phyloP scores from a whole-genome alignment of 2,888 invertebrate genomes.

The Cephus sareptanus region DNA sequence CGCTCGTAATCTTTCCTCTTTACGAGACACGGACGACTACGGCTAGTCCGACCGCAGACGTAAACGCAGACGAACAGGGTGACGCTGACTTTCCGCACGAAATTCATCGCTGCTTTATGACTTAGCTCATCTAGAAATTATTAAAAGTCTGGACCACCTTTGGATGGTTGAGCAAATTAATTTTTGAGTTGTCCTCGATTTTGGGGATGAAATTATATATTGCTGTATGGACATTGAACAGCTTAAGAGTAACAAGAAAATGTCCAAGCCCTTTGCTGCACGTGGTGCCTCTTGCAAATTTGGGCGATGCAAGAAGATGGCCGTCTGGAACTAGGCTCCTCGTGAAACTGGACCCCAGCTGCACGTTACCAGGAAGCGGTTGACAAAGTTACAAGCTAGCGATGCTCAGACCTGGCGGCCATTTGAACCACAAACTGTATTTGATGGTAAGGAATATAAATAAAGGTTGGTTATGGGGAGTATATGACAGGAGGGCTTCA shows the following conservation, averaged over 20 bases:
- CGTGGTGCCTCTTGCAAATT: not conserved
- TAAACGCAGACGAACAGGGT: slow-evolving; percentile 18
- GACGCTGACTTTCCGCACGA: slow-evolving; percentile 5
- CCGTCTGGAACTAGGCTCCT: not conserved
- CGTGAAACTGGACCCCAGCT: not conserved
- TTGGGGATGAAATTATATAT: not conserved
- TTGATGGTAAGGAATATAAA: slow-evolving; percentile 52
- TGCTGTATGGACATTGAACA: not conserved
- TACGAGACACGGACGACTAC: slow-evolving; percentile 61
- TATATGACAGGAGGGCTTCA: not conserved
- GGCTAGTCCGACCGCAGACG: slow-evolving; percentile 58
- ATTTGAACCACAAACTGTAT: slow-evolving; percentile 52
- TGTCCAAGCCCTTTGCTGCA: not conserved
- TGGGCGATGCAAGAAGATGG: not conserved
- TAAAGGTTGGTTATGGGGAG: slow-evolving; percentile 30
- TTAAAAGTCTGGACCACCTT: not conserved
- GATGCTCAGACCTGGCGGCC: slow-evolving; percentile 15
- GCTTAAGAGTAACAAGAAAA: not conserved
- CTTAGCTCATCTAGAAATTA: not conserved
- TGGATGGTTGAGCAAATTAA: not conserved
- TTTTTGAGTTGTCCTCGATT: not conserved
- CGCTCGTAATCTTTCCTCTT: slow-evolving; percentile 65
- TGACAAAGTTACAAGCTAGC: slow-evolving; percentile 23
- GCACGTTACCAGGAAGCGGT: slow-evolving; percentile 28
- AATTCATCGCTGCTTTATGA: slow-evolving; percentile 14